Conservation (phyloP, 1,140 invertebrate genomes). For the Eubasilissa regina region DNA sequence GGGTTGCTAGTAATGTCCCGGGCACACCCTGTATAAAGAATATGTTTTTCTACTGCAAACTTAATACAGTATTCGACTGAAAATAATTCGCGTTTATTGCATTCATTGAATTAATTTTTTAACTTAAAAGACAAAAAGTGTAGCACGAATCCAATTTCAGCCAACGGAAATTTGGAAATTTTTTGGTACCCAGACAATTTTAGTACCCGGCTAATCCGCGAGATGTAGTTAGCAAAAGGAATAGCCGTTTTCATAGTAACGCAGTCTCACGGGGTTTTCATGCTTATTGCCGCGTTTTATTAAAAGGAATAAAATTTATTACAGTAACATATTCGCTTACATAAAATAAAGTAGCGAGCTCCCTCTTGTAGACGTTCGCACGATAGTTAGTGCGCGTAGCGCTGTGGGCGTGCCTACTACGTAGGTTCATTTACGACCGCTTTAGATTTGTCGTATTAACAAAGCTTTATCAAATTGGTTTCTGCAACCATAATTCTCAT, state of each 20-base stretch:
- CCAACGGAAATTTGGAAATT: too few species aligned
- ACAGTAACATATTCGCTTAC: constrained; percentile 27
- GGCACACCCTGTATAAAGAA: too few species aligned
- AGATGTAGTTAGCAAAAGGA: background rate
- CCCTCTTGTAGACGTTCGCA: constrained; percentile 14
- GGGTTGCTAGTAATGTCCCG: too few species aligned
- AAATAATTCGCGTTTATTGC: too few species aligned
- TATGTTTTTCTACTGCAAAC: too few species aligned
- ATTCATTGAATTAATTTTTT: too few species aligned
- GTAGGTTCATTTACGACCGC: constrained; percentile 16
- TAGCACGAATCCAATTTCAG: too few species aligned
- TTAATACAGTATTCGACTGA: too few species aligned
- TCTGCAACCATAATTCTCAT: background rate
- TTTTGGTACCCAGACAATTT: background rate
- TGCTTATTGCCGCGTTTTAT: constrained; percentile 32
- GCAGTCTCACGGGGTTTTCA: constrained; percentile 2
- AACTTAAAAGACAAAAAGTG: too few species aligned
- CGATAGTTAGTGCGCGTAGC: constrained; percentile 5
- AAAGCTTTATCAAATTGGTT: constrained; percentile 4
- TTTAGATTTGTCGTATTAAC: constrained; percentile 18
- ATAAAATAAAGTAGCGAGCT: constrained; percentile 22
- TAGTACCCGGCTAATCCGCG: background rate
- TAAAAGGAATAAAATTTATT: constrained; percentile 40
- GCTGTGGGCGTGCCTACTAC: background rate
- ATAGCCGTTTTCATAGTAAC: background rate